Conservation (phyloP, 2,113 vertebrate species). For the Upupa epops region DNA sequence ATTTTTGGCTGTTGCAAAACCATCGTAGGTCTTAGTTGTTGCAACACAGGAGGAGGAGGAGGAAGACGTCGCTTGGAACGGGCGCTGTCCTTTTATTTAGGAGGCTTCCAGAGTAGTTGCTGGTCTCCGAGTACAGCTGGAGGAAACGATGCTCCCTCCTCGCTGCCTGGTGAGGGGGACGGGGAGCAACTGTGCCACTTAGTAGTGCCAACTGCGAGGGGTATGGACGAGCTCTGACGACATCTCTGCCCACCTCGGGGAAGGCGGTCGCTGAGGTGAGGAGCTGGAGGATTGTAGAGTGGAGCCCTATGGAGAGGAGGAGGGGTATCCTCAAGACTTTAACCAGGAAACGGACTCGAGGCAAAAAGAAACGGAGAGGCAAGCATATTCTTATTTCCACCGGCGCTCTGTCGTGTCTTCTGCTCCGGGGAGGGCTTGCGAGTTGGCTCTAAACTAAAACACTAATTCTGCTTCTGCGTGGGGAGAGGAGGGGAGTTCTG, state of each 20-base stretch:
- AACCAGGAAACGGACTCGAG: slow-evolving; percentile 60
- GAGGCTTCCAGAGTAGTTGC: background rate
- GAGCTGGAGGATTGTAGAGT: slow-evolving; percentile 52
- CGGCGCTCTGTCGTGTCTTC: background rate
- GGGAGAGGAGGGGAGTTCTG: background rate
- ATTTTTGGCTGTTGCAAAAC: slow-evolving; percentile 64
- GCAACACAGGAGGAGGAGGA: slow-evolving; percentile 60
- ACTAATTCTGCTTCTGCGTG: background rate
- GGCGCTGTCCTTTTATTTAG: background rate
- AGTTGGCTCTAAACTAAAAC: background rate
- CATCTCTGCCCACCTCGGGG: slow-evolving; percentile 9
- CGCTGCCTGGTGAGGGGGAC: background rate
- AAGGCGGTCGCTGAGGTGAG: slow-evolving; percentile 45
- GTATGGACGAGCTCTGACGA: slow-evolving; percentile 24
- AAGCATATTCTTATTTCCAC: slow-evolving; percentile 67
- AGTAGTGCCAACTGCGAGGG: slow-evolving; percentile 29
- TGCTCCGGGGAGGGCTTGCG: slow-evolving; percentile 46
- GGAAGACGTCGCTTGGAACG: background rate
- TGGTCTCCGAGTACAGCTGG: background rate
- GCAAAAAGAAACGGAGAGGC: slow-evolving; percentile 61
- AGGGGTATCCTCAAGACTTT: slow-evolving; percentile 60
- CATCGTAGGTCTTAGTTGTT: slow-evolving; percentile 37
- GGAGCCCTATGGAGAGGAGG: slow-evolving; percentile 68
- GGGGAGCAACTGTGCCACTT: slow-evolving; percentile 18
- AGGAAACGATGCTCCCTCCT: slow-evolving; percentile 29